These are phyloP conservation scores for Ptychochromis oligacanthus DNA, from an alignment of 2,113 vertebrate genomes.

Conservation along the genomic window DNA sequence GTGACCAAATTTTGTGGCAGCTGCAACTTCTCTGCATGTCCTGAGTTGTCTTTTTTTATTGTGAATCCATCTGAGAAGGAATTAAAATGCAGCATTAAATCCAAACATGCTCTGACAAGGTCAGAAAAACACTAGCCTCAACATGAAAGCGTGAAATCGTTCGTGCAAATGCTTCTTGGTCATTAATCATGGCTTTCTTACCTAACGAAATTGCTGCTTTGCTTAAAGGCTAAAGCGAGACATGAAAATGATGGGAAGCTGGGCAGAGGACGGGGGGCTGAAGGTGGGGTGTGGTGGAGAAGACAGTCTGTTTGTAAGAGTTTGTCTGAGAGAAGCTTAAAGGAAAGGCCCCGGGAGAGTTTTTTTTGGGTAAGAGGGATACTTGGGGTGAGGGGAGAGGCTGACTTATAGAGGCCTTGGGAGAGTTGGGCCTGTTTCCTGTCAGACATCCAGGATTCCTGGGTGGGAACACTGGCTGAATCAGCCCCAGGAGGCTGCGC, in stretches of 20 bases:
- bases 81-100: slow-evolving; percentile 44
- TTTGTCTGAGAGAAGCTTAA: slow-evolving; percentile 57
- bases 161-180: slow-evolving; percentile 46
- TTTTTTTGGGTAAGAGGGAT: slow-evolving; percentile 59
- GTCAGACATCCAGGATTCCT: slow-evolving; percentile 82
- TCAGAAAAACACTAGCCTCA: slow-evolving; percentile 59
- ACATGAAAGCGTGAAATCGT: slow-evolving; percentile 66
- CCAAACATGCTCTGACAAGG: slow-evolving; percentile 77
- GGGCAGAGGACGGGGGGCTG: slow-evolving; percentile 37
- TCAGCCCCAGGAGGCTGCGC: slow-evolving; percentile 74
- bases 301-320: slow-evolving; percentile 56
- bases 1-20: neutral
- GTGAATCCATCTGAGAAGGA: slow-evolving; percentile 37
- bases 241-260: slow-evolving; percentile 41
- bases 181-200: slow-evolving; percentile 59
- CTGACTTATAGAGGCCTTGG: slow-evolving; percentile 71
- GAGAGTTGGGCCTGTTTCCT: slow-evolving; percentile 77
- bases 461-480: slow-evolving; percentile 80
- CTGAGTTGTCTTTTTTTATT: slow-evolving; percentile 35
- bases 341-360: slow-evolving; percentile 49
- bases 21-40: slow-evolving; percentile 38
- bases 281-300: slow-evolving; percentile 55
- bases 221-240: slow-evolving; percentile 49
- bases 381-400: slow-evolving; percentile 59
- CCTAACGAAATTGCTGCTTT: slow-evolving; percentile 52